Evolutionary conservation across 2,113 vertebrate genomes (phyloP), one percentile per base, ranked within the genome.

Genomic region (Empidonax alnorum): DNA sequence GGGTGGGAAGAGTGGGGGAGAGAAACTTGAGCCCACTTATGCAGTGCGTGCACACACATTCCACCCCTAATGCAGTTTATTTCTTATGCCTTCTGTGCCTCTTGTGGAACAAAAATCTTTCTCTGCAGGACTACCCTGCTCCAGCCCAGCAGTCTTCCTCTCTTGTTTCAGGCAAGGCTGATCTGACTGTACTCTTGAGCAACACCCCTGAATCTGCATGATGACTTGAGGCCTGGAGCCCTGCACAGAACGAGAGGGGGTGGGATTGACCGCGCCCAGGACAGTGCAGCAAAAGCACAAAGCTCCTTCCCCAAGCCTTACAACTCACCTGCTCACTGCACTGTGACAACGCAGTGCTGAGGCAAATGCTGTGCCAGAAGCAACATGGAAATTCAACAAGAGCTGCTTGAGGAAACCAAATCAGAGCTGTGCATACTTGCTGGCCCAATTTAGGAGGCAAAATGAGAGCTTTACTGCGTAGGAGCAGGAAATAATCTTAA

Each of bases 401-500:
- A 95, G 52, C 79, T 91, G 47, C 80, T 77, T 42, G 52, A 89
- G 86, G 89, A 91, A 96, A 73, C 87, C 67, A 22, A 35, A 61
- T 44, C 39, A 67, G 74, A 85, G 42, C 66, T 62, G 14, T 73
- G 35, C 49, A 10, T 90, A 27, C 71, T 91, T 76, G 61, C 46
- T 85, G 91, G 75, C 66, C 92, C 67, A 39, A 56, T 97, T 89
- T 74, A 84, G 93, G 75, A 89, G 30, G 66, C 71, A 77, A 94
- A 92, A 93, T 73, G 75, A 91, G 81, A 86, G 58, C 73, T 91
- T 82, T 84, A 69, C 80, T 94, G 90, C 74, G 67, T 91, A 80
- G 86, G 86, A 93, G 77, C 93, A 95, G 91, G 91, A 95, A 96
- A 89, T 95, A 90, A 94, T 74, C 85, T 95, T 84, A 74, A 93